Evolutionary conservation across 2,888 invertebrate genomes (phyloP).

Genomic region (Pyrrhia umbra): DNA sequence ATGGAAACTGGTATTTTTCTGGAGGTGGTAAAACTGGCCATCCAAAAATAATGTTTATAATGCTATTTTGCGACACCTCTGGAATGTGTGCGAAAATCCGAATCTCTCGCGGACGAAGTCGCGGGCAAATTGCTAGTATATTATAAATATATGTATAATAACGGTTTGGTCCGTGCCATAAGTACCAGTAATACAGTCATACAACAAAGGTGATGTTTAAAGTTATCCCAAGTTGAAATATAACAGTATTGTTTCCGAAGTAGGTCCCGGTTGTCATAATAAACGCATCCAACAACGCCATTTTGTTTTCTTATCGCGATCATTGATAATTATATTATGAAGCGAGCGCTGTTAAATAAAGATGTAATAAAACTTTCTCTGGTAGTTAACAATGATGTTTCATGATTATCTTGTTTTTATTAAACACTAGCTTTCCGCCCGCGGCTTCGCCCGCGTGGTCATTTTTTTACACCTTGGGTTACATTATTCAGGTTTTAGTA

Average conservation of each 20-base stretch:
- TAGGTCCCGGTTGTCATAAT: conserved; percentile 13
- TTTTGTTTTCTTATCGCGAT: conserved; percentile 37
- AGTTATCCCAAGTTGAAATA: conserved; percentile 19
- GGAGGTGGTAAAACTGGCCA: too few species aligned
- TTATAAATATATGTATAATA: too few species aligned
- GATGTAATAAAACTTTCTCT: conserved; percentile 27
- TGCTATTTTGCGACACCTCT: too few species aligned
- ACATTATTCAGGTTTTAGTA: too few species aligned
- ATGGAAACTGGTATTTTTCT: too few species aligned
- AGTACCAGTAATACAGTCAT: background rate
- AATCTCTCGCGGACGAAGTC: too few species aligned
- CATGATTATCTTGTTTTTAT: conserved; percentile 2
- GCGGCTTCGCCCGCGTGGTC: too few species aligned
- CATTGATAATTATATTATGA: conserved; percentile 23
- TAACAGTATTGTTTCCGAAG: conserved; percentile 30
- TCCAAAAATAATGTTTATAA: too few species aligned
- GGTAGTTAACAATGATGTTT: background rate
- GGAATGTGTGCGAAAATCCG: too few species aligned
- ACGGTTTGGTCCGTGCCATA: background rate
- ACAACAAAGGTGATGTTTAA: conserved; percentile 33
- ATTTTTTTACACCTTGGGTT: too few species aligned
- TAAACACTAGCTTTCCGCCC: background rate
- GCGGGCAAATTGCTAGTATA: too few species aligned
- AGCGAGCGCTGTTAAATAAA: conserved; percentile 3
- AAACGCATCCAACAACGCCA: conserved; percentile 9